phyloP scores from a whole-genome alignment of 2,113 vertebrate genomes.

The Rhabdornis inornatus region DNA sequence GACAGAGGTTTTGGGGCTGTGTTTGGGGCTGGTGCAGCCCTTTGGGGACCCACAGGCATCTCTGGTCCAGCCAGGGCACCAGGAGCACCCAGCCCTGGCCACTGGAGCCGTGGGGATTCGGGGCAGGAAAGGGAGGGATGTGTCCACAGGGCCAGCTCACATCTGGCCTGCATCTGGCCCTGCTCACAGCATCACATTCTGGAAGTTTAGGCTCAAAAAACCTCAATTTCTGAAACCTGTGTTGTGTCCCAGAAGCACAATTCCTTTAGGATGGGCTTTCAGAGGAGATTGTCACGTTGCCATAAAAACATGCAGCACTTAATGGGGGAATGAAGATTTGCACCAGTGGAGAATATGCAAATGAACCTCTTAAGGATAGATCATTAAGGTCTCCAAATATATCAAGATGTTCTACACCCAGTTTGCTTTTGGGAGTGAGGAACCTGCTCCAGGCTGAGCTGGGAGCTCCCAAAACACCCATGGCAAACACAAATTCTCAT shows the following conservation, averaged over 20 bases:
- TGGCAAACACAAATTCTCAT: not conserved
- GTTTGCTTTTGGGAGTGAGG: not conserved
- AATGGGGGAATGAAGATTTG: not conserved
- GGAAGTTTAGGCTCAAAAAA: not conserved
- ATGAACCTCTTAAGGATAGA: not conserved
- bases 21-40: not conserved
- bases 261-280: not conserved
- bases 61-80: fast-evolving
- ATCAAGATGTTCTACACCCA: not conserved
- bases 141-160: not conserved
- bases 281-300: not conserved
- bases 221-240: not conserved
- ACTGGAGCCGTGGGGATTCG: fast-evolving
- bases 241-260: not conserved
- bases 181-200: not conserved
- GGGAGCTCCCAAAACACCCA: not conserved
- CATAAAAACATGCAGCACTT: not conserved
- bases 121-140: not conserved
- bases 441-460: not conserved
- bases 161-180: not conserved
- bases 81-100: not conserved
- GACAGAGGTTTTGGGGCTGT: not conserved
- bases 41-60: not conserved
- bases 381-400: not conserved
- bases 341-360: not conserved